Evolutionary conservation across 2,888 invertebrate genomes (phyloP).

Genomic region (Caenorhabditis drosophilae): DNA sequence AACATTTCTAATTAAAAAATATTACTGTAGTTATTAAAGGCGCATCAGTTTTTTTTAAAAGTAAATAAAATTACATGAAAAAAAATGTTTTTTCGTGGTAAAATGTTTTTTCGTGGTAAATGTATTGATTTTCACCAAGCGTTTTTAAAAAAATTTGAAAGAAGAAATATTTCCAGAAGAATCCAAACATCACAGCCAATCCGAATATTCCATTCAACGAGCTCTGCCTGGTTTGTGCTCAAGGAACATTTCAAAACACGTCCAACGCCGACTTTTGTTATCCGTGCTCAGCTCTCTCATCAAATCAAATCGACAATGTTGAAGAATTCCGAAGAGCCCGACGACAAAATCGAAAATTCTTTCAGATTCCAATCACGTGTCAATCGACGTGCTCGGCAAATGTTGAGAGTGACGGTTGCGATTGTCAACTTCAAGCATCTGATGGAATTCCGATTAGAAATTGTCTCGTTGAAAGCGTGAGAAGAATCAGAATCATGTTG

Average conservation of each 20-base stretch:
- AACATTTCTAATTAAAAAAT: too few species aligned
- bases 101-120: too few species aligned
- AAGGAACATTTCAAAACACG: conserved; percentile 23
- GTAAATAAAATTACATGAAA: too few species aligned
- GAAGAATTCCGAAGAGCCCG: too few species aligned
- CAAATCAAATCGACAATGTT: not conserved
- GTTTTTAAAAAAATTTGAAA: too few species aligned
- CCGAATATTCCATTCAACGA: conserved; percentile 14
- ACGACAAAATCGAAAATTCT: too few species aligned
- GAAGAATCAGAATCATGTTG: too few species aligned
- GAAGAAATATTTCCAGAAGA: conserved; percentile 6
- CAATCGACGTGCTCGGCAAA: conserved; percentile 27
- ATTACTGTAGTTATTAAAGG: too few species aligned
- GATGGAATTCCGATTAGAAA: conserved; percentile 11
- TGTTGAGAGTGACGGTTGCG: conserved; percentile 10
- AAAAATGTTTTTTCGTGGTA: too few species aligned
- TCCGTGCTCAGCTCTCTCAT: conserved; percentile 9
- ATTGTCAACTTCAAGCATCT: conserved; percentile 15
- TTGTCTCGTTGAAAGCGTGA: conserved; percentile 13
- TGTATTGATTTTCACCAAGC: too few species aligned
- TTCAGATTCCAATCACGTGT: conserved; percentile 25
- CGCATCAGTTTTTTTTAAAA: too few species aligned
- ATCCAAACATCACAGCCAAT: conserved; percentile 6
- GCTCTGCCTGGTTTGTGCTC: conserved; percentile 23
- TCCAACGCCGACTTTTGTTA: conserved; percentile 12